Base-by-base conservation (phyloP, 2,113 vertebrate genomes). In the Toxotes chatareus region DNA sequence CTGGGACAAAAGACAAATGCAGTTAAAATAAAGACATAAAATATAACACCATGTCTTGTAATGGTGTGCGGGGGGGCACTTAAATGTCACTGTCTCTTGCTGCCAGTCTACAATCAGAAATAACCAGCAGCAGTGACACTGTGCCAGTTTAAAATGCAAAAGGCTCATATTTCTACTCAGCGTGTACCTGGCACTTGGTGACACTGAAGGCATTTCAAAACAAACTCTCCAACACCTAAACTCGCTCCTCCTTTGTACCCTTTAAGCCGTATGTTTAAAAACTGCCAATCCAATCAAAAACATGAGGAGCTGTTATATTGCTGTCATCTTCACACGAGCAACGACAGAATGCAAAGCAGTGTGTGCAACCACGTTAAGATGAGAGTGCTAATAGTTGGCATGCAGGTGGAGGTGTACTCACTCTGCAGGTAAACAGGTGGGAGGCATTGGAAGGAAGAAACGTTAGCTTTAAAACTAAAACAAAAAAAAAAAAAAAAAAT, bases 361-460 rank as follows among this genome's bases (percentile, higher is more conserved):
- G 31, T 55, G 62, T 40, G 70, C 31, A 46, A 55, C 31, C 64
- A n/a, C 23, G 6, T 10, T 11, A 51, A 76, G 42, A 73, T 16
- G 31, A 63, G 68, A 61, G 46, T 21, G 44, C 27, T 66, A 38
- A 70, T 64, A 51, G 80, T 32, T 49, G 32, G 51, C 89, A 91
- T 84, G 91, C 88, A 83, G 69, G 70, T 88, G 76, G 76, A 78
- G 60, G 94, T 86, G 95, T 96, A 96, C 96, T 97, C 96, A 97
- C 97, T 93, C 97, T 94, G 96, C 94, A 94, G 95, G 94, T 93
- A 94, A 90, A 93, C 90, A 87, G 95, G 95, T 94, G 95, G 96
- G 95, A 96, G 95, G 96, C 96, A 94, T 96, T 95, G 95, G 95
- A 96, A 96, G 96, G 97, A 96, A 97, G 93, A 95, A 95, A 94